Evolutionary conservation across 2,888 invertebrate genomes (phyloP).

Genomic region (Byasa hedistus): DNA sequence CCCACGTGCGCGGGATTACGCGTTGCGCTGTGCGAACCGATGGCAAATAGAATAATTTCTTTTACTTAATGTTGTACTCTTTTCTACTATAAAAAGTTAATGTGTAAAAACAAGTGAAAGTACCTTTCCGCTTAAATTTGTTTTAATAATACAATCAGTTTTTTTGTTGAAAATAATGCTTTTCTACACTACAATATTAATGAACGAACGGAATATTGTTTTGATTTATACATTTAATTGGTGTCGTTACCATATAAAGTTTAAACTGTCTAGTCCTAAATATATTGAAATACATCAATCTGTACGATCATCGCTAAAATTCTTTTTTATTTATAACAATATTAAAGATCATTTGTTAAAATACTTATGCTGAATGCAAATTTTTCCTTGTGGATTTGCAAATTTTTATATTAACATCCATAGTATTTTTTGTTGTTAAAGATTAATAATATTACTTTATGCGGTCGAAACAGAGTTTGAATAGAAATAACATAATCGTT

Average conservation of each 20-base stretch:
- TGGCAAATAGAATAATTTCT: conserved; percentile 15
- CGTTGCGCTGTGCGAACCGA: neutral
- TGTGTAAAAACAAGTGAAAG: conserved; percentile 29
- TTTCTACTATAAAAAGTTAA: conserved; percentile 13
- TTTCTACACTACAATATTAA: no score
- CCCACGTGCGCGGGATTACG: neutral
- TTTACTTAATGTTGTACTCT: conserved; percentile 2
- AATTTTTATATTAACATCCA: no score
- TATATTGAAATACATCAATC: neutral
- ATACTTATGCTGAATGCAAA: no score
- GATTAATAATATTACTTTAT: no score
- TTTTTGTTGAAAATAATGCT: no score
- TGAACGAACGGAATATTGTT: neutral
- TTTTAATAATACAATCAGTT: neutral
- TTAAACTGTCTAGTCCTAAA: neutral
- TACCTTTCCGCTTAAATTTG: conserved; percentile 1
- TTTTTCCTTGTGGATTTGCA: no score
- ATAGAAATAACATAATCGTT: no score
- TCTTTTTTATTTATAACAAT: no score
- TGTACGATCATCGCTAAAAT: neutral
- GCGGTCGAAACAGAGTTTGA: no score
- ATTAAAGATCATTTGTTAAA: no score
- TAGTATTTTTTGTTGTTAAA: no score
- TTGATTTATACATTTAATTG: neutral
- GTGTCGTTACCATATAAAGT: neutral